A percentile compares a stretch with the other conserved stretches of the same genome.
phyloP scores from a whole-genome alignment of 2,797 vertebrate species.

The Momotus momota region DNA sequence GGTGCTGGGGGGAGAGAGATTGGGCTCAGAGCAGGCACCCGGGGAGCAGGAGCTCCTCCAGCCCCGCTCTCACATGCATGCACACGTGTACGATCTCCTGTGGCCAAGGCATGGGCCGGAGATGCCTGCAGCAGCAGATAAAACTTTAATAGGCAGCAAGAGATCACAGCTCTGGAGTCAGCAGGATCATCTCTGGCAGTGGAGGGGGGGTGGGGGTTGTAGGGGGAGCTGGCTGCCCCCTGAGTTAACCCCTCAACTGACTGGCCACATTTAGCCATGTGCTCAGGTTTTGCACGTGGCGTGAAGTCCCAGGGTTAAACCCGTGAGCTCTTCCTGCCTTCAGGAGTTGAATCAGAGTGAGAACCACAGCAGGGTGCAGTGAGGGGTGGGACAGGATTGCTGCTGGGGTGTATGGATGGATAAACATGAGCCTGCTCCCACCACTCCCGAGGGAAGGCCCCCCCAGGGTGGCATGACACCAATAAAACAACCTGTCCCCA shows the following conservation, averaged over 20 bases:
- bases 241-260: not conserved
- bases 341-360: not conserved
- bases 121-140: constrained; percentile 4
- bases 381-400: not conserved
- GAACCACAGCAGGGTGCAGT: rapidly evolving
- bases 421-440: not conserved
- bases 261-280: not conserved
- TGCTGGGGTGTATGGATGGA: not conserved
- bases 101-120: rapidly evolving
- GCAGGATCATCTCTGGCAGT: not conserved
- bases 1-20: constrained; percentile 83
- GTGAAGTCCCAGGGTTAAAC: not conserved
- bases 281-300: not conserved
- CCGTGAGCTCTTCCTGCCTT: not conserved
- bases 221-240: not conserved
- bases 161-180: not conserved
- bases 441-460: not conserved
- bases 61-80: not conserved
- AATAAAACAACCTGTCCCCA: not conserved
- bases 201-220: not conserved
- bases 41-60: not conserved
- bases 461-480: rapidly evolving
- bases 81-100: not conserved
- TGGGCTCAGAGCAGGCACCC: not conserved
- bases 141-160: constrained; percentile 3